Base-by-base conservation (phyloP, 64 coral and sea anemone genomes). In the Pocillopora verrucosa region DNA sequence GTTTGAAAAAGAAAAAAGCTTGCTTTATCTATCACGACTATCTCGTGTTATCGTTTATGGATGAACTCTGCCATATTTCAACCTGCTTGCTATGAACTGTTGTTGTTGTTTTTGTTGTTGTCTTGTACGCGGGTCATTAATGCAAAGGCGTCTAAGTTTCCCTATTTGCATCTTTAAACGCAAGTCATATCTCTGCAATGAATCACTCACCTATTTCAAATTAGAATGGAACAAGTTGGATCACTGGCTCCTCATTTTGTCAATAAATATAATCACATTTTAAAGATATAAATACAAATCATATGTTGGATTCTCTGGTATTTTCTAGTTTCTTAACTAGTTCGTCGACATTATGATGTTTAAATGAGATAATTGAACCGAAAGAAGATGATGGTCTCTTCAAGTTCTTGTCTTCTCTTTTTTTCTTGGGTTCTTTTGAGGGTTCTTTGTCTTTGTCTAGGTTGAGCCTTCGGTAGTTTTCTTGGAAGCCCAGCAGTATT, bases 401-500 rank as follows among this genome's bases (percentile, higher is more conserved):
- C 17, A 6, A 16, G 56, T 64, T 60, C 16, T 94, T 86, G 20
- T 92, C 37, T 60, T 73, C 69, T 61, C 77, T 56, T 10, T 24
- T 6, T 59, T 35, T 69, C 64, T 86, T 61, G 61, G 51, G 20
- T 37, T 89, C 92, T 22, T 72, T 84, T 38, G 87, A 72, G 1
- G 76, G 41, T 56, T 56, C n/a, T 61, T 51, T 51, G 41, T 60
- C 77, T 36, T 92, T 95, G 59, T 99, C 97, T 19, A 99, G 88
- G 38, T 88, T 72, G 36, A 99, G 77, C 34, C 97, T 91, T 58
- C 93, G 83, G 79, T 99, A 99, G 58, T 93, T 92, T 56, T 99
- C 97, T 36, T 80, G 91, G 74, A 99, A 99, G 26, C 85, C 72
- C 88, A 99, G 80, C 73, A 99, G 90, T 41, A 99, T 77, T 30